Base-by-base conservation (phyloP, 2,797 vertebrate species). In the Danio tinwini region DNA sequence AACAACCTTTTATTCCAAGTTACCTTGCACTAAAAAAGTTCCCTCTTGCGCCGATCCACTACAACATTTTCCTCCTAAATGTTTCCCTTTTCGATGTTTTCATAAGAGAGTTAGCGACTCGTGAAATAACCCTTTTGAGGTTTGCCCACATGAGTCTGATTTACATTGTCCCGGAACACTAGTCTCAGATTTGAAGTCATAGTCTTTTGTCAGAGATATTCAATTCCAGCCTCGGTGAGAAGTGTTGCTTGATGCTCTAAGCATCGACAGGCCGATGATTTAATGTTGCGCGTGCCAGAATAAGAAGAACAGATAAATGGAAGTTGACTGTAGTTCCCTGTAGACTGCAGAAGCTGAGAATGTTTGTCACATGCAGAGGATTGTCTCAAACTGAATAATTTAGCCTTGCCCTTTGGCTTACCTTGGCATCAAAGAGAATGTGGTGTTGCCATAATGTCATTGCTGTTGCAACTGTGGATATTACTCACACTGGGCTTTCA, bases 121-220 rank as follows among this genome's bases (percentile, higher is more conserved):
- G 50, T 90, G 86, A 88, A 89, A 90, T 89, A 89, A 85, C 84
- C 88, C 87, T 82, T 91, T 85, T 64, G 73, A 53, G 52, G 12
- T 68, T 77, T 77, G 44, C 64, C 45, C 53, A 77, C 42, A 6
- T 56, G 14, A 5, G n/a, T 76, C 50, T 58, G 75, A 47, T 77
- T 68, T 39, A 49, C 63, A 49, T 59, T 68, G 75, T 68, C 39
- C 63, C 49, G 72, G 58, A 62, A 74, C 45, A 13, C 45, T 21
- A 55, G 52, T 47, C 55, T 74, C 19, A 44, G 45, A 72, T 72
- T 45, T 61, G 10, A 77, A 50, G 12, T 68, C 11, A 0, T 42
- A 8, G 42, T 58, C 63, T 49, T 58, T 56, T 39, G 44, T 59
- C 2, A 49, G 17, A 29, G 45, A 16, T 61, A 49, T 70, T 70